Evolutionary conservation across 2,113 vertebrate genomes (phyloP).

Genomic region (Entosphenus tridentatus): DNA sequence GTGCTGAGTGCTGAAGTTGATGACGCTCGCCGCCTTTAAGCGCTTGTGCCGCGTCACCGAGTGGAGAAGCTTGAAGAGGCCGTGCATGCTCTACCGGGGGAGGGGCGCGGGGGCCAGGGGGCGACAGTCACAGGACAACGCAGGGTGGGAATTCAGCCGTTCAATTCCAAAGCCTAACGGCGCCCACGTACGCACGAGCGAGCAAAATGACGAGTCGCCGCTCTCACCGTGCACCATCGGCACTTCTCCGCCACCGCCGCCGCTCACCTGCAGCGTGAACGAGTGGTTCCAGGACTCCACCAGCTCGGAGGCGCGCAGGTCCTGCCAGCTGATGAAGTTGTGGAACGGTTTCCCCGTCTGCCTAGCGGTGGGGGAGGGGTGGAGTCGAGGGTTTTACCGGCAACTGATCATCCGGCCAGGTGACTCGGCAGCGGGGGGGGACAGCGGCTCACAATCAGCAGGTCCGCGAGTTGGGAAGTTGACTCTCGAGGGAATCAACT

Average conservation of each 20-base stretch:
- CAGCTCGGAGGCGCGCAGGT: conserved; percentile 46
- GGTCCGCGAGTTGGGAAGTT: not conserved
- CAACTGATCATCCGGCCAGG: not conserved
- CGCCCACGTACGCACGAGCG: no score
- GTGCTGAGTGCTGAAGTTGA: conserved; percentile 60
- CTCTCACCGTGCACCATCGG: no score
- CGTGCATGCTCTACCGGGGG: conserved; percentile 28
- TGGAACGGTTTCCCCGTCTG: conserved; percentile 65
- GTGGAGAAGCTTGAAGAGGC: conserved; percentile 37
- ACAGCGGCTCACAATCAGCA: not conserved
- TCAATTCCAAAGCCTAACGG: not conserved
- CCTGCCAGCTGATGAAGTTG: conserved; percentile 96
- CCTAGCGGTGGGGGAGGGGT: conserved; percentile 23
- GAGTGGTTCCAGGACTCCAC: conserved; percentile 69
- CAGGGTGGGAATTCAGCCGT: not conserved
- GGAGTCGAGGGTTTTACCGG: not conserved
- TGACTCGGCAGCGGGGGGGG: not conserved
- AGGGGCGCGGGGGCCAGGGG: not conserved
- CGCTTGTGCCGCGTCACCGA: conserved; percentile 46
- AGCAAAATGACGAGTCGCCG: no score
- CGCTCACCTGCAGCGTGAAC: conserved; percentile 47
- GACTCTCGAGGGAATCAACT: not conserved
- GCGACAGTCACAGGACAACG: no score
- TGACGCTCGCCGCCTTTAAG: conserved; percentile 34
- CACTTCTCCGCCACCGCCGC: no score